phyloP scores from a whole-genome alignment of 2,888 invertebrate species.

The Flexamia atlantica region DNA sequence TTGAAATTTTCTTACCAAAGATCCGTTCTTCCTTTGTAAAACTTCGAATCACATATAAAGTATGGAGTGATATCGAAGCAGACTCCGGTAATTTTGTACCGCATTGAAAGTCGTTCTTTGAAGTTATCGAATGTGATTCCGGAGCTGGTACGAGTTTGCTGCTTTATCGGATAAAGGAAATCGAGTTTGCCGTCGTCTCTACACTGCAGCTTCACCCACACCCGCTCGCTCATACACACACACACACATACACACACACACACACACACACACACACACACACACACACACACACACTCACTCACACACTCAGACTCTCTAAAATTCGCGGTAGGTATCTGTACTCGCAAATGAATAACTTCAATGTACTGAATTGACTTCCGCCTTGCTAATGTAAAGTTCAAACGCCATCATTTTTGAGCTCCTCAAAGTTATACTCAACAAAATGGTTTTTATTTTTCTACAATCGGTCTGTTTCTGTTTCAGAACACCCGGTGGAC shows the following conservation, averaged over 20 bases:
- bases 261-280: too few species aligned
- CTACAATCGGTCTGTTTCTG: too few species aligned
- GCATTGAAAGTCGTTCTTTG: constrained; percentile 42
- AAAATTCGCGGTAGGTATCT: too few species aligned
- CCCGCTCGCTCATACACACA: neutral
- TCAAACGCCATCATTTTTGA: too few species aligned
- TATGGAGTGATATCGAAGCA: constrained; percentile 15
- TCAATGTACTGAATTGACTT: too few species aligned
- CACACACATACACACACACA: too few species aligned
- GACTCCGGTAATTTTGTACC: constrained; percentile 15
- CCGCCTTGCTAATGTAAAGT: too few species aligned
- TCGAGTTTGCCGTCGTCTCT: constrained; percentile 24
- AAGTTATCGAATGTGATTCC: constrained; percentile 36
- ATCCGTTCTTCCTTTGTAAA: neutral
- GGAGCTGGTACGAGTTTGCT: constrained; percentile 16
- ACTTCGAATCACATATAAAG: neutral
- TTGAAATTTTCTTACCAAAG: neutral
- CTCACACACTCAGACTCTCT: too few species aligned
- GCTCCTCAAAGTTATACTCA: too few species aligned
- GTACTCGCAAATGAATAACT: too few species aligned
- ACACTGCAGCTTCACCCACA: neutral
- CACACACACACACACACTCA: too few species aligned
- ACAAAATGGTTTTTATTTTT: too few species aligned
- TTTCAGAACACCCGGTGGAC: constrained; percentile 61
- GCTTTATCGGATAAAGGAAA: constrained; percentile 42